These are phyloP conservation scores for Andrena dorsata DNA, from an alignment of 2,888 invertebrate genomes.

Conservation along the genomic window DNA sequence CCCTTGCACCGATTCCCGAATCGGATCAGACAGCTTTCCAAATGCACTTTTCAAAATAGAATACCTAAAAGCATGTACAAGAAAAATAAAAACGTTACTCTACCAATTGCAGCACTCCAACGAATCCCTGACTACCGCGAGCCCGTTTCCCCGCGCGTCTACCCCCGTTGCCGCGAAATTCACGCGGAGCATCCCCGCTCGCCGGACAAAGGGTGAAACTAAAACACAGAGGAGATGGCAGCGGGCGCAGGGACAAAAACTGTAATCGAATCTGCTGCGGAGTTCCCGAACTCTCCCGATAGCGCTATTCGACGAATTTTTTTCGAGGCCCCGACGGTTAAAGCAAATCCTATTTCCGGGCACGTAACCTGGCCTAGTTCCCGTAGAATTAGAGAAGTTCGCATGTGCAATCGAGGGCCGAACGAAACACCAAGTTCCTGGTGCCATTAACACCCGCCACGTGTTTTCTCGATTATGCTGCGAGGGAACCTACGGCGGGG, in stretches of 20 bases:
- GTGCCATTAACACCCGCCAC: not conserved
- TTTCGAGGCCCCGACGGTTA: constrained; percentile 33
- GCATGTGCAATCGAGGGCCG: not conserved
- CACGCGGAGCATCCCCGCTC: constrained; percentile 15
- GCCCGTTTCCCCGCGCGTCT: not conserved
- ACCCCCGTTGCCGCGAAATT: not conserved
- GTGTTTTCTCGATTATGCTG: constrained; percentile 1
- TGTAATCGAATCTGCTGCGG: constrained; percentile 66
- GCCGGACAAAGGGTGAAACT: constrained; percentile 34
- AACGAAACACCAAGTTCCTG: constrained; percentile 11
- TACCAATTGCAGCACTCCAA: no score
- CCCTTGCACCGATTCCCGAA: no score
- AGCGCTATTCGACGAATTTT: constrained; percentile 60
- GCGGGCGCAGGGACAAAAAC: constrained; percentile 54
- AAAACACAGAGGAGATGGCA: constrained; percentile 31
- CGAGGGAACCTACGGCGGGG: not conserved
- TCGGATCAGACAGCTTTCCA: no score
- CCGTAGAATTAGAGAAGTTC: constrained; percentile 16
- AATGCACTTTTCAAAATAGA: not conserved
- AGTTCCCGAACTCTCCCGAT: constrained; percentile 63
- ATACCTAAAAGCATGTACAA: not conserved
- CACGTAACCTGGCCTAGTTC: constrained; percentile 15
- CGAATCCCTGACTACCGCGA: not conserved
- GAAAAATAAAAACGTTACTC: not conserved
- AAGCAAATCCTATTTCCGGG: constrained; percentile 41